These are phyloP conservation scores for Thyatira batis DNA, from an alignment of 2,888 invertebrate genomes.

Conservation along the genomic window DNA sequence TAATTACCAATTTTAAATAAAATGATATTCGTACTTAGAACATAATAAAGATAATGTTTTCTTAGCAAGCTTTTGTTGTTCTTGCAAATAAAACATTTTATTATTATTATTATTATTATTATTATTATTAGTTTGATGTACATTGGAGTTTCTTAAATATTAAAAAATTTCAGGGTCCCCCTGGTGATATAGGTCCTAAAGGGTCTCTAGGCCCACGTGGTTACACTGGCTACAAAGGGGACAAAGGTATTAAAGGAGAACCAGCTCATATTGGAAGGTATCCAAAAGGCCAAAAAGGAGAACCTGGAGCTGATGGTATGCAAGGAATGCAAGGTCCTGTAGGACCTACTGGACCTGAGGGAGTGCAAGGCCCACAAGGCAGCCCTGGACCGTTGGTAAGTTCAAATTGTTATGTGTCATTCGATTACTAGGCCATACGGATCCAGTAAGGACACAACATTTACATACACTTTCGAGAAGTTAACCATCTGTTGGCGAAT, in stretches of 20 bases:
- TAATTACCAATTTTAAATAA: no score
- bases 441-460: no score
- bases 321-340: conserved; percentile 85
- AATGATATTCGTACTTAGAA: no score
- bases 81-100: no score
- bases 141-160: no score
- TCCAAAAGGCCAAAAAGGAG: conserved; percentile 93
- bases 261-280: conserved; percentile 87
- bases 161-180: conserved; percentile 86
- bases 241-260: conserved; percentile 91
- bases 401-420: not conserved
- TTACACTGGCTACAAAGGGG: conserved; percentile 84
- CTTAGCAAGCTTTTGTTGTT: no score
- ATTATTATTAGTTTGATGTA: no score
- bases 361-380: conserved; percentile 84
- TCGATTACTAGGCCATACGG: not conserved
- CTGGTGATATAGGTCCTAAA: conserved; percentile 86
- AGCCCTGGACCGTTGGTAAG: conserved; percentile 82
- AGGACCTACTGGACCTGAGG: conserved; percentile 84
- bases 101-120: no score
- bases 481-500: no score
- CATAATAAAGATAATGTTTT: no score
- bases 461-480: no score
- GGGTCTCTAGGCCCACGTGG: conserved; percentile 91
- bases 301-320: conserved; percentile 89